Base-by-base conservation (phyloP, 2,113 vertebrate species). In the Tachysurus fulvidraco region DNA sequence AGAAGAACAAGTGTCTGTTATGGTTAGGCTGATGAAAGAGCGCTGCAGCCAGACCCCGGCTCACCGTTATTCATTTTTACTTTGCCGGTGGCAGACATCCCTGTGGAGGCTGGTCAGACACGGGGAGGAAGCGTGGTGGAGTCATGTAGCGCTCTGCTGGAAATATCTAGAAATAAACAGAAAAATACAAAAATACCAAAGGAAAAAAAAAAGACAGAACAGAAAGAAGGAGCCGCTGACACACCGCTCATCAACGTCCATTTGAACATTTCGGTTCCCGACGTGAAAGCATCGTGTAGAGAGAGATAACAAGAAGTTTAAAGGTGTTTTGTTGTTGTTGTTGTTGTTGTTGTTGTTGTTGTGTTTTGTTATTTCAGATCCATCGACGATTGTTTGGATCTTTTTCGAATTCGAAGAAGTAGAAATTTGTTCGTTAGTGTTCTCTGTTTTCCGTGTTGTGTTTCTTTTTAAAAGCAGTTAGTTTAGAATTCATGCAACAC, bases 1-100 rank as follows among this genome's bases (percentile, higher is more conserved):
- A 90, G 83, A 94, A 81, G 78, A 89, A 90, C 84, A 85, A 86
- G 81, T n/a, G 41, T 91, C 90, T 86, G 90, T 89, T 85, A 78
- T 81, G 78, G 88, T 94, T 92, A 91, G 88, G 89, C 89, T 93
- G 91, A 93, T 93, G 90, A 92, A 92, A 93, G 90, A 87, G 85
- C 54, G 85, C 89, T 87, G 44, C 16, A 77, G 76, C 80, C 60
- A 64, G 81, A 76, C 74, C 36, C 28, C 13, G 1, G 23, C 12
- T 64, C 81, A 54, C 54, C 25, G 60, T 74, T 84, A 84, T 87
- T 86, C 83, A 89, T 90, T 88, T 89, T 87, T 89, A 85, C 89
- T 82, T 83, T 10, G 83, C 88, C 86, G 74, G 90, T 52, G 50
- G 62, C 89, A 87, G 65, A 85, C 57, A 78, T 93, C 92, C 92